These are phyloP conservation scores for Drosophila parthenogenetica DNA, from an alignment of 2,888 invertebrate genomes.

Conservation along the genomic window DNA sequence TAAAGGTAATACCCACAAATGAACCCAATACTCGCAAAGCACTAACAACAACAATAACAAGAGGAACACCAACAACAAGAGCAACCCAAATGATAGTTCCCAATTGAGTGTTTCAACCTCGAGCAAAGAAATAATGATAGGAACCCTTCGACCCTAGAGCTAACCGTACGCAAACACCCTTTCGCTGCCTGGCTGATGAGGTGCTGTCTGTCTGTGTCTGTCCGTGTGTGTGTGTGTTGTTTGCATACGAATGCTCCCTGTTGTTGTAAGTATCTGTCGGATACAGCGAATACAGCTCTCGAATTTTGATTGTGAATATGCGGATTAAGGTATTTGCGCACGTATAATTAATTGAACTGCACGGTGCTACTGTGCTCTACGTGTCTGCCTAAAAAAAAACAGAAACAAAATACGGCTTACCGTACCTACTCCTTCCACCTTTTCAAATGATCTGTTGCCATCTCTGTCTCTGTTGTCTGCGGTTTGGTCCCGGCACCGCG, in stretches of 20 bases:
- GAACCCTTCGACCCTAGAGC: constrained; percentile 46
- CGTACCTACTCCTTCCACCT: no score
- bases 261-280: constrained; percentile 66
- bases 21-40: constrained; percentile 9
- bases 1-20: constrained; percentile 38
- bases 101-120: constrained; percentile 14
- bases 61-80: constrained; percentile 2
- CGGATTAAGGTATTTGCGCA: constrained; percentile 80
- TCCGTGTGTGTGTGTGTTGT: constrained; percentile 49
- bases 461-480: constrained; percentile 5
- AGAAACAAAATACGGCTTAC: background rate
- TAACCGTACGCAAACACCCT: constrained; percentile 9
- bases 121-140: constrained; percentile 33
- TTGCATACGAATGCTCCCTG: constrained; percentile 66
- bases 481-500: constrained; percentile 54
- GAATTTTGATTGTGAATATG: constrained; percentile 77
- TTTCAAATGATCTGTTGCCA: background rate
- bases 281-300: constrained; percentile 57
- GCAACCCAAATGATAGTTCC: constrained; percentile 16
- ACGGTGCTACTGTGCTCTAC: constrained; percentile 55
- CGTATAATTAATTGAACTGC: constrained; percentile 82
- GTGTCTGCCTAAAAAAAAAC: constrained; percentile 21
- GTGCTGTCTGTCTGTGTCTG: constrained; percentile 36
- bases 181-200: constrained; percentile 53
- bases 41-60: constrained; percentile 6